Evolutionary conservation across 37 sponge, comb jelly and placozoan species (phyloP).

Genomic region (Bolinopsis microptera): DNA sequence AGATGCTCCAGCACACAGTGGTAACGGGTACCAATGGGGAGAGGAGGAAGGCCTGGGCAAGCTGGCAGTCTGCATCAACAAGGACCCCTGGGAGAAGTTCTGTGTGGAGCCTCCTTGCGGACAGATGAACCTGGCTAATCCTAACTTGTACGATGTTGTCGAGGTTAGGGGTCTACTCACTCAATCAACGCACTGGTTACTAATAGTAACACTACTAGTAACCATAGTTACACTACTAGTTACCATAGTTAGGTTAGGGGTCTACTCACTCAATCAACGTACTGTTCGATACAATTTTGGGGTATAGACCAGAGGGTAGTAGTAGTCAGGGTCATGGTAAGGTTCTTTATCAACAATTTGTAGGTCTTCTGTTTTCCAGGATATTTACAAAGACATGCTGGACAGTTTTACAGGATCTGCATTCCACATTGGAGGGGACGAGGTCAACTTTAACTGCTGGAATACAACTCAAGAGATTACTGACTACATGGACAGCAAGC

Average conservation of each 20-base stretch:
- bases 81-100: slow-evolving; percentile 21
- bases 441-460: slow-evolving; percentile 35
- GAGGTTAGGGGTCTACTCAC: too few species aligned
- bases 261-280: too few species aligned
- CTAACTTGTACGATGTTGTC: slow-evolving; percentile 34
- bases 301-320: too few species aligned
- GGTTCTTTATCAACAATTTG: too few species aligned
- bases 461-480: neutral
- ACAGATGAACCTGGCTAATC: slow-evolving; percentile 45
- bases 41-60: slow-evolving; percentile 38
- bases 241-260: too few species aligned
- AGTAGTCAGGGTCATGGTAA: too few species aligned
- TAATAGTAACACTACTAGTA: too few species aligned
- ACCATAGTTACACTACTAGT: too few species aligned
- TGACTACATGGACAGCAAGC: neutral
- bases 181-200: too few species aligned
- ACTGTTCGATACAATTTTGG: too few species aligned
- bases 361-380: too few species aligned
- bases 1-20: neutral
- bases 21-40: slow-evolving; percentile 31
- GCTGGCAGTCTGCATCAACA: slow-evolving; percentile 6
- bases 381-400: slow-evolving; percentile 12
- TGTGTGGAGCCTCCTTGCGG: slow-evolving; percentile 33
- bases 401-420: slow-evolving; percentile 4
- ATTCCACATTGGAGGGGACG: slow-evolving; percentile 12